Evolutionary conservation across 1,140 invertebrate species (phyloP), one percentile per base, ranked within the genome.

Genomic region (Neotoxoptera formosana): DNA sequence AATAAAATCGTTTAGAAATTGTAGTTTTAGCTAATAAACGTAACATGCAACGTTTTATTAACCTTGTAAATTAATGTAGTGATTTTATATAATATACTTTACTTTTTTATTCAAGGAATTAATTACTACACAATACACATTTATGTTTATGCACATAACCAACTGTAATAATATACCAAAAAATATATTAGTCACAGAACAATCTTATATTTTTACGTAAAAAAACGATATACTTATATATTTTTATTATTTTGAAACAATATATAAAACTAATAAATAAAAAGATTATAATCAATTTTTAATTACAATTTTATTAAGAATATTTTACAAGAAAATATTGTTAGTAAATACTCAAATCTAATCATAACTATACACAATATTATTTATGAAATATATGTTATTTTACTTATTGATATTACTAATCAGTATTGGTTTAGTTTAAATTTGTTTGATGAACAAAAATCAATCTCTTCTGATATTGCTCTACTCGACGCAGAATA

Each of bases 51-150:
- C 76, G 34, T 36, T 83, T n/a, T 76, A 76, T 76, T 76, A 34
- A n/a, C n/a, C 14, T 17, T n/a, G 14, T 76, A 76, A 76, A n/a
- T n/a, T 17, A 76, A 76, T 76, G 60, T 34, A 34, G 60, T 76
- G 30, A 67, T 76, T 76, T n/a, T 76, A 76, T 76, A 76, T n/a
- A 76, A 76, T n/a, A 76, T 76, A 76, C 60, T 76, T 76, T n/a
- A 76, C 60, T 76, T 76, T 76, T 30, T 76, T 76, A 14, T 76
- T 76, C 14, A 76, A 76, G n/a, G 30, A 76, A n/a, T 76, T n/a
- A 76, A 76, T 76, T n/a, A n/a, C 30, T 76, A n/a, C 17, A 76
- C 30, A n/a, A 11, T 76, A n/a, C 17, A 76, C 30, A 76, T 7
- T 76, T 34, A 0, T 81, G 76, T 81, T 81, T 8, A 83, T 36